phyloP scores from a whole-genome alignment of 2,797 vertebrate genomes.

The Sebastes vulpes region DNA sequence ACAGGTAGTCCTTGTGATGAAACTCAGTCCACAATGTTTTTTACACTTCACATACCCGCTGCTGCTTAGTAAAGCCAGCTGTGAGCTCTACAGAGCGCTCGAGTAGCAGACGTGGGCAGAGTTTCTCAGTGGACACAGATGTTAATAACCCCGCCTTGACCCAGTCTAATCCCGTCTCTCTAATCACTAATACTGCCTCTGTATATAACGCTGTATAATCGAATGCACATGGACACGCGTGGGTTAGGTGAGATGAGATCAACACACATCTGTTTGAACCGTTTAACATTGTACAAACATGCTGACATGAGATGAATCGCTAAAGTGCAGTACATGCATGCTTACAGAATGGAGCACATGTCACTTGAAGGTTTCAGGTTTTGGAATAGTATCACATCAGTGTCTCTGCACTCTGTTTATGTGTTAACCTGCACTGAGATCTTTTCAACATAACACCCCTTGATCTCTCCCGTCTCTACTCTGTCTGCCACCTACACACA shows the following conservation, averaged over 20 bases:
- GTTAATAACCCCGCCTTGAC: conserved; percentile 25
- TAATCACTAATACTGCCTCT: conserved; percentile 42
- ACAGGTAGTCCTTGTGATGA: conserved; percentile 72
- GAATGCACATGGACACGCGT: not conserved
- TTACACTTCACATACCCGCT: not conserved
- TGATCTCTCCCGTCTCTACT: conserved; percentile 9
- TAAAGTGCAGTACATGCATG: conserved; percentile 17
- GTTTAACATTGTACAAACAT: not conserved
- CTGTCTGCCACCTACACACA: not conserved
- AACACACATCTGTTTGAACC: not conserved
- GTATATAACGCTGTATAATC: not conserved
- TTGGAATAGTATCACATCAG: not conserved
- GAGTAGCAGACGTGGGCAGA: not conserved
- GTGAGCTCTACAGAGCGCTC: not conserved
- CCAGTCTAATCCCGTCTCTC: conserved; percentile 23
- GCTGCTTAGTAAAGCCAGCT: not conserved
- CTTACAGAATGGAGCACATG: not conserved
- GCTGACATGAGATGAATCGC: not conserved
- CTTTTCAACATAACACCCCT: conserved; percentile 9
- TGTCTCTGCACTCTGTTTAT: not conserved
- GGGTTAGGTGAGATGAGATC: not conserved
- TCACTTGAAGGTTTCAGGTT: not conserved
- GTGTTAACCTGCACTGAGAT: conserved; percentile 23
- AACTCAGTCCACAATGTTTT: not conserved
- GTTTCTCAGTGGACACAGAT: conserved; percentile 24